Percentiles rank a stretch among this genome's conserved stretches.
Conservation (phyloP, 2,888 invertebrate genomes). For the Calliphora vomitoria region DNA sequence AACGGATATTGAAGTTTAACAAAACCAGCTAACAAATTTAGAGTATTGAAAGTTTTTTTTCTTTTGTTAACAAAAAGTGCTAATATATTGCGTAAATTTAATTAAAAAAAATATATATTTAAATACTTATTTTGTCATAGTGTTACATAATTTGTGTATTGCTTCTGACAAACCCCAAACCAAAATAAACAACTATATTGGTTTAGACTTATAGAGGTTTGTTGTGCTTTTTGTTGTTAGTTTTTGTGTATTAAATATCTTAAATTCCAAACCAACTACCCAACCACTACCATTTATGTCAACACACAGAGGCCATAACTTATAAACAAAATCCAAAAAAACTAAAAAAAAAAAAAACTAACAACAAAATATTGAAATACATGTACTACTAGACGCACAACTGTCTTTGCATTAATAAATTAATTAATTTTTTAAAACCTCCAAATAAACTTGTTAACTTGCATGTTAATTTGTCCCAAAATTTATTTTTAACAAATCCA, state of each 20-base stretch:
- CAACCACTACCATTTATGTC: constrained; percentile 54
- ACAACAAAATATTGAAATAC: not conserved
- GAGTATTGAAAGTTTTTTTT: not conserved
- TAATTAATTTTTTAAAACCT: not conserved
- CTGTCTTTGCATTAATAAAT: not conserved
- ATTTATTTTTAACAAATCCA: not conserved
- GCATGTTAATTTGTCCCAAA: constrained; percentile 8
- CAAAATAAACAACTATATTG: constrained; percentile 23
- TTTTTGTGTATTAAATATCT: constrained; percentile 29
- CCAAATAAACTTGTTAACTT: constrained; percentile 19
- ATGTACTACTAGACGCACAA: not conserved
- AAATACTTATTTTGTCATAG: constrained; percentile 17
- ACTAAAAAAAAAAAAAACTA: constrained; percentile 20
- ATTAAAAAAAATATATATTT: not conserved
- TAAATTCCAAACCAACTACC: constrained; percentile 52
- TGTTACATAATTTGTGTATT: constrained; percentile 38
- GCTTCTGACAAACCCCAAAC: constrained; percentile 16
- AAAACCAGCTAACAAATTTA: not conserved
- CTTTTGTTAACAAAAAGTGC: constrained; percentile 11
- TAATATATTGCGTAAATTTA: constrained; percentile 28
- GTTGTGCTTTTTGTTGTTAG: constrained; percentile 29
- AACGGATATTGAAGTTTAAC: constrained; percentile 40
- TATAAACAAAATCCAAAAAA: constrained; percentile 18
- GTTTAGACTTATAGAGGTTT: too few species aligned
- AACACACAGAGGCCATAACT: constrained; percentile 55